phyloP scores from a whole-genome alignment of 2,113 vertebrate species.

The Gallinago jamesoni region DNA sequence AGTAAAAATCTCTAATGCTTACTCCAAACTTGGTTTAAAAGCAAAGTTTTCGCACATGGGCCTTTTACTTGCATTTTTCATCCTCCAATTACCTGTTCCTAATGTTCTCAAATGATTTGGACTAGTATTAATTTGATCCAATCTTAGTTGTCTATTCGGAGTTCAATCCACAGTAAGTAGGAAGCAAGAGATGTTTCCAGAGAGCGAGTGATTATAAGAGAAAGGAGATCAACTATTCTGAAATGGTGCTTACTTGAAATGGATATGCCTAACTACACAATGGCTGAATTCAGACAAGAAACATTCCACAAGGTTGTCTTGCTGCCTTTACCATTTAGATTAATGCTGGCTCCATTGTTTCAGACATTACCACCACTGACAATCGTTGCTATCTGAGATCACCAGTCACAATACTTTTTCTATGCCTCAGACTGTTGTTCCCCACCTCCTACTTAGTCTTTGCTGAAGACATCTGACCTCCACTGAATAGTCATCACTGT shows the following conservation, averaged over 20 bases:
- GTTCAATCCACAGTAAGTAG: background rate
- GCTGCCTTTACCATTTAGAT: background rate
- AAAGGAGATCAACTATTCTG: background rate
- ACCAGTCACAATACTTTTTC: background rate
- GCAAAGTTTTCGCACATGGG: background rate
- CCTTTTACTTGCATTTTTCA: background rate
- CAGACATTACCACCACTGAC: background rate
- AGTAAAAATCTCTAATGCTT: background rate
- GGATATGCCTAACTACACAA: background rate
- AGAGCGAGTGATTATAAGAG: background rate
- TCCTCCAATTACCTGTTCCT: background rate
- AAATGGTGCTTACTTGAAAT: background rate
- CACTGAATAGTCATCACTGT: background rate
- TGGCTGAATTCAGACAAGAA: rapidly evolving
- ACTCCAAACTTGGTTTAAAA: background rate
- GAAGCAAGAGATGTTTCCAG: background rate
- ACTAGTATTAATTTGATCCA: background rate
- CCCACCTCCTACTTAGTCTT: background rate
- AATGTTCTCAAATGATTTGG: background rate
- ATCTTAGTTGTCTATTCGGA: background rate
- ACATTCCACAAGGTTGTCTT: background rate
- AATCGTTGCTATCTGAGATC: background rate
- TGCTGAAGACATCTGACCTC: background rate
- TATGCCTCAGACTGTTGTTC: background rate
- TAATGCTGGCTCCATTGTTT: background rate